Percentiles rank a stretch among this genome's conserved stretches.
Conservation (phyloP, 2,797 vertebrate species). For the Diceros bicornis region DNA sequence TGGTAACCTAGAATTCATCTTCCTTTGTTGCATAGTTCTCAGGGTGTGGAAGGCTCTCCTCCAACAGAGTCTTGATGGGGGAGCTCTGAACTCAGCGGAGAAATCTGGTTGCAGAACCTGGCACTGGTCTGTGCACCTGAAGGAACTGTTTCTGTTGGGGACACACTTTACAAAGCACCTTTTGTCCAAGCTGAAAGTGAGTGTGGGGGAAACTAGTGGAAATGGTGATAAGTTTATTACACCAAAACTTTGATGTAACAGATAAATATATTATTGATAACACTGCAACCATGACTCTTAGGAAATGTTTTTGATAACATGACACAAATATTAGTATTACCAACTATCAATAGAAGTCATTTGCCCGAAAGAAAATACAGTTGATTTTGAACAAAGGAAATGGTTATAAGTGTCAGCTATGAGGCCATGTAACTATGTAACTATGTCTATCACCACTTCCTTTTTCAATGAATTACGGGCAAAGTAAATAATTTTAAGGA, state of each 20-base stretch:
- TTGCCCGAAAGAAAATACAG: constrained; percentile 87
- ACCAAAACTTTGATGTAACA: constrained; percentile 89
- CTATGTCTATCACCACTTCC: constrained; percentile 68
- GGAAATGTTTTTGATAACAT: constrained; percentile 88
- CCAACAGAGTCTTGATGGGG: neutral
- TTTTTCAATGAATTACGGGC: constrained; percentile 66
- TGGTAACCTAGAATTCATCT: neutral
- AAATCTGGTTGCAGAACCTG: constrained; percentile 22
- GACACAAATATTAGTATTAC: constrained; percentile 88
- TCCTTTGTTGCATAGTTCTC: neutral
- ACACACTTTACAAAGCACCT: constrained; percentile 76
- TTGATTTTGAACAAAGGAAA: constrained; percentile 84
- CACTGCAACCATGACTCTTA: constrained; percentile 80
- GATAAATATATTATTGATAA: constrained; percentile 87
- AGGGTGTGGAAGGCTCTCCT: neutral
- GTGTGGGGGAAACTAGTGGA: constrained; percentile 85
- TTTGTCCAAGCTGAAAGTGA: constrained; percentile 81
- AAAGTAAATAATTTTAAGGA: constrained; percentile 75
- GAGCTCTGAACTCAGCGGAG: neutral
- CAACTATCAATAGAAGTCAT: constrained; percentile 79
- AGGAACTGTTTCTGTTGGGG: constrained; percentile 76
- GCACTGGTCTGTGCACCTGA: constrained; percentile 79
- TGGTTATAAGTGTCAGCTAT: constrained; percentile 61
- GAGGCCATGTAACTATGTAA: constrained; percentile 53
- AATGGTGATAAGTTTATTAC: constrained; percentile 93